Base-by-base conservation (phyloP, 2,113 vertebrate species). In the Pardalotus punctatus region DNA sequence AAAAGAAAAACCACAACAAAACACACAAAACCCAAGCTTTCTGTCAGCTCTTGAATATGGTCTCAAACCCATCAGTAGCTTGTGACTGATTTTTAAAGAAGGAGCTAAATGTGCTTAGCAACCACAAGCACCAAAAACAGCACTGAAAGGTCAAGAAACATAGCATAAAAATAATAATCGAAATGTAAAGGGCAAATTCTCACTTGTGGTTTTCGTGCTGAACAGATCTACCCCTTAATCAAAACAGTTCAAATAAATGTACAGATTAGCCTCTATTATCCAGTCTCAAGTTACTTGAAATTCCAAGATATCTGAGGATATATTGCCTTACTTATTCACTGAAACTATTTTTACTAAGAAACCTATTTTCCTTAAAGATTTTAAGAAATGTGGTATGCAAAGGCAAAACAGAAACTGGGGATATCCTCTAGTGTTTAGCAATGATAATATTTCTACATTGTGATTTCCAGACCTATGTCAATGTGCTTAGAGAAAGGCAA, bases 121-220 rank as follows among this genome's bases (percentile, higher is more conserved):
- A 96, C 88, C 69, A 77, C 45, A 45, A 88, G 56, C 85, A 85
- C 62, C 69, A 94, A 94, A 93, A 72, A 89, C 40, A 67, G 70
- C 35, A 67, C 40, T 66, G 58, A 94, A 96, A 97, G 91, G 93
- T 96, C 96, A 97, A 87, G 93, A 90, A 96, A 95, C 51, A 81
- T 12, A 50, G 62, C n/a, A 89, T 93, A 93, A 94, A 95, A 96
- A 96, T 91, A 94, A 94, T 97, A 78, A 93, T 90, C 65, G 94
- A 92, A 94, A 92, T 33, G 67, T 81, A 95, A 94, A 95, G 94
- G 89, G 92, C 90, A 95, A 95, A 88, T 74, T 93, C 79, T 90
- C 87, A 80, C 86, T 94, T 83, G 91, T 61, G 77, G 12, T 65
- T 96, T 91, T 93, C 58, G 83, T 78, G 48, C 36, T 84, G 67